Conservation (phyloP, 2,797 vertebrate species). For the Poliocrania exsul region DNA sequence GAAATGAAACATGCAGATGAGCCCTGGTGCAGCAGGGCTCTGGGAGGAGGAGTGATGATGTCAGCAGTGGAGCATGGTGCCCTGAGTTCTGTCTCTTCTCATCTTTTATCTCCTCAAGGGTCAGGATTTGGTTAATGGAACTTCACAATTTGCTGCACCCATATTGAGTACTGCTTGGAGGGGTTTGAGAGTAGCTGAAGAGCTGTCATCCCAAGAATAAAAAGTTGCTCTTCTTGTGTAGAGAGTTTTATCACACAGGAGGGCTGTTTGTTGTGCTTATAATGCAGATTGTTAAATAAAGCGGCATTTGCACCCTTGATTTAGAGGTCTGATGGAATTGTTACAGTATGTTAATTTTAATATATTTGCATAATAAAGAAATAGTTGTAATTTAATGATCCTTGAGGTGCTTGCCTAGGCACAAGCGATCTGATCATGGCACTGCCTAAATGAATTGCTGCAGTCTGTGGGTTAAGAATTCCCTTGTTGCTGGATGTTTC, state of each 20-base stretch:
- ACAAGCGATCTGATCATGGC: neutral
- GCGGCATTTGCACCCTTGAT: neutral
- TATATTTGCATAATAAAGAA: neutral
- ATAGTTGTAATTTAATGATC: slow-evolving; percentile 8
- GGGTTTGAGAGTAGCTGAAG: neutral
- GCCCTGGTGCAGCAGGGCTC: neutral
- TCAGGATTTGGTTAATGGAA: neutral
- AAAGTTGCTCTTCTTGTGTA: neutral
- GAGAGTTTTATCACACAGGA: neutral
- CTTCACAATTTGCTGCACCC: neutral
- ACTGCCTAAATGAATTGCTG: neutral
- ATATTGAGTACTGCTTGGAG: neutral
- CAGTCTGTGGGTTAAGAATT: neutral
- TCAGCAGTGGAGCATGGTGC: neutral
- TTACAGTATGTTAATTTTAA: neutral
- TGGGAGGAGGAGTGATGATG: neutral
- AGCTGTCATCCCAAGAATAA: neutral
- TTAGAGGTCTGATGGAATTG: slow-evolving; percentile 36
- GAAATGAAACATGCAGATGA: neutral
- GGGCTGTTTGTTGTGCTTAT: neutral
- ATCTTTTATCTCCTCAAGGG: neutral
- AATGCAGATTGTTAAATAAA: slow-evolving; percentile 15
- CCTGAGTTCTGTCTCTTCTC: neutral
- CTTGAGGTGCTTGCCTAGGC: neutral
- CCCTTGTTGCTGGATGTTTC: neutral